phyloP scores from a whole-genome alignment of 2,888 invertebrate genomes.

The Sympetrum striolatum region DNA sequence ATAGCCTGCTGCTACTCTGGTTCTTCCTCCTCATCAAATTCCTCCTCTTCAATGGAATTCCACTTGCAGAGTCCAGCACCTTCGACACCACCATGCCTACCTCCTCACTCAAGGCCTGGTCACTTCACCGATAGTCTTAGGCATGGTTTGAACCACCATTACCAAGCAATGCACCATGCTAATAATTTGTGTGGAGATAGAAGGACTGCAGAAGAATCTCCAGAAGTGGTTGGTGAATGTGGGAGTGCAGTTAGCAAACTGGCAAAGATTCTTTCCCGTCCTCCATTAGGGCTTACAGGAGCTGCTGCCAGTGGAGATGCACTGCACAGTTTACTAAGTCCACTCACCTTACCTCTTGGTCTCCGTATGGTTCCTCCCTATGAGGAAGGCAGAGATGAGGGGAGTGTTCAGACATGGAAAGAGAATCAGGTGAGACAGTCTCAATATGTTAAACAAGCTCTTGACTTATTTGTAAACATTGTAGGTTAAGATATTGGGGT shows the following conservation, averaged over 20 bases:
- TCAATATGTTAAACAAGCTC: too few species aligned
- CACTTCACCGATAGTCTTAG: not conserved
- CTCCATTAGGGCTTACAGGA: conserved; percentile 51
- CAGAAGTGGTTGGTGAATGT: not conserved
- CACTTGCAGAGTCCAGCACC: not conserved
- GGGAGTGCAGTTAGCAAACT: conserved; percentile 58
- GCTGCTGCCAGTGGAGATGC: conserved; percentile 42
- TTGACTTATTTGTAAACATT: too few species aligned
- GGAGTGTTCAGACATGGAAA: not conserved
- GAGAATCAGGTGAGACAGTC: not conserved
- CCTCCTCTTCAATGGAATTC: conserved; percentile 57
- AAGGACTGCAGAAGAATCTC: not conserved
- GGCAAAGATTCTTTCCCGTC: conserved; percentile 62
- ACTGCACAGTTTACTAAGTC: conserved; percentile 47
- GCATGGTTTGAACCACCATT: not conserved
- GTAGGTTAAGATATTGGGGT: too few species aligned
- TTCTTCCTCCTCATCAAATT: conserved; percentile 56
- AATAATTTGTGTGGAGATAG: conserved; percentile 54
- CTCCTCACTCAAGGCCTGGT: conserved; percentile 23
- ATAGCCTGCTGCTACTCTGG: not conserved
- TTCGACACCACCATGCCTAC: not conserved
- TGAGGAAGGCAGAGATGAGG: not conserved
- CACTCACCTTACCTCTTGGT: not conserved
- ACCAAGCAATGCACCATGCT: conserved; percentile 51
- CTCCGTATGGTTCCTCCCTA: not conserved